Base-by-base conservation (phyloP, 2,113 vertebrate species). In the Mixornis gularis region DNA sequence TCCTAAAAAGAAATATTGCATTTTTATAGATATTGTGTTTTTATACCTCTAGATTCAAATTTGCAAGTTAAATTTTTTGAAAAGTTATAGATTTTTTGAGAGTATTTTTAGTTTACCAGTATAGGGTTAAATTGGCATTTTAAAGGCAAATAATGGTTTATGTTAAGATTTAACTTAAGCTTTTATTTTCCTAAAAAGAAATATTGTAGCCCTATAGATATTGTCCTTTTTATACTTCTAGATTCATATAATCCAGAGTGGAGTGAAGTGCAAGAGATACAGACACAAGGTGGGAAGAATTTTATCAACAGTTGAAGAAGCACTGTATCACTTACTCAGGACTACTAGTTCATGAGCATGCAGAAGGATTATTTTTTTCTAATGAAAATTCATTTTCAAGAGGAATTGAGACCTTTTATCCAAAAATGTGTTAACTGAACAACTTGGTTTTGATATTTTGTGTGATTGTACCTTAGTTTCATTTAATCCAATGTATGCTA, bases 371-470 rank as follows among this genome's bases (percentile, higher is more conserved):
- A 3, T 29, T 29, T 66, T 78, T 43, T 87, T 76, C 32, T 36
- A n/a, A 52, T 11, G 7, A 55, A 79, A 4, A 48, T 91, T 55
- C 2, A 48, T 70, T 79, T 86, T 68, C 13, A 71, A 64, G 26
- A 63, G 14, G 7, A 59, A 49, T 58, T 3, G 43, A 49, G n/a
- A 41, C 0, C 16, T 64, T 78, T 76, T 40, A 41, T 53, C 8
- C 1, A 83, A 77, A 93, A 62, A 22, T 3, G 25, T 34, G 1
- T 53, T 58, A n/a, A 34, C 1, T 1, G 1, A 78, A 44, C 0
- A 40, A 19, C 20, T 40, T 43, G 4, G 0, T 5, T 89, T 66
- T 53, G 11, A 5, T 17, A 53, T 89, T 68, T 86, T 70, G 7
- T 38, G 8, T 32, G 10, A 2, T 0, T 41, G 20, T 44, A 5